phyloP scores from a whole-genome alignment of 2,888 invertebrate species.

The Epirrhoe alternata region DNA sequence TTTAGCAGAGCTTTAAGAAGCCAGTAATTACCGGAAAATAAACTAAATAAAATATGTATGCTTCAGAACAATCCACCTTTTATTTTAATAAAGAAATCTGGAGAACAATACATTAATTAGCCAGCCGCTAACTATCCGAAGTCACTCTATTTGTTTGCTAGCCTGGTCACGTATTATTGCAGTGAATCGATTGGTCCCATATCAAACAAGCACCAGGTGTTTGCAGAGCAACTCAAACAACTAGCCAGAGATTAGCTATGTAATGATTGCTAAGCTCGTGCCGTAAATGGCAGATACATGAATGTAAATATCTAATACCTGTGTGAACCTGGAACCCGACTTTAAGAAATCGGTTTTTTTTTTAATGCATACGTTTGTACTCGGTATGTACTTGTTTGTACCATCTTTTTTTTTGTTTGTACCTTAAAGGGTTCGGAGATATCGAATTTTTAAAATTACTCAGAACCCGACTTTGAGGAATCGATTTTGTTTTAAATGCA shows the following conservation, averaged over 20 bases:
- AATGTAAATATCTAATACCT: not conserved
- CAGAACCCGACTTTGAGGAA: too few relatives aligned
- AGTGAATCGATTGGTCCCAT: conserved; percentile 5
- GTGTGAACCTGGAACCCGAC: too few relatives aligned
- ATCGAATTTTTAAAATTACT: too few relatives aligned
- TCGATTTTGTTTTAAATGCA: too few relatives aligned
- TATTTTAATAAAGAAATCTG: not conserved
- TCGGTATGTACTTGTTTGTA: too few relatives aligned
- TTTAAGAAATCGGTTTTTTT: too few relatives aligned
- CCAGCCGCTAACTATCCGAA: not conserved
- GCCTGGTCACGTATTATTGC: not conserved
- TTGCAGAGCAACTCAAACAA: conserved; percentile 4
- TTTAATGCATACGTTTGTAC: too few relatives aligned
- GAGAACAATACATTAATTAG: not conserved
- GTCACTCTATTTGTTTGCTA: not conserved
- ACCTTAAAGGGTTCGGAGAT: too few relatives aligned
- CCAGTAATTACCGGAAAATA: not conserved
- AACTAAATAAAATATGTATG: not conserved
- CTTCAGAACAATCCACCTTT: not conserved
- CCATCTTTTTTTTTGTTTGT: too few relatives aligned
- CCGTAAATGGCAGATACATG: not conserved
- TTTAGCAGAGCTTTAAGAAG: too few relatives aligned
- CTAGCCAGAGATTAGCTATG: not conserved
- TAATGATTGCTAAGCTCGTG: not conserved
- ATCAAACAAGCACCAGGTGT: conserved; percentile 5